Evolutionary conservation across 2,797 vertebrate species (phyloP).

Genomic region (Bradypodion pumilum): DNA sequence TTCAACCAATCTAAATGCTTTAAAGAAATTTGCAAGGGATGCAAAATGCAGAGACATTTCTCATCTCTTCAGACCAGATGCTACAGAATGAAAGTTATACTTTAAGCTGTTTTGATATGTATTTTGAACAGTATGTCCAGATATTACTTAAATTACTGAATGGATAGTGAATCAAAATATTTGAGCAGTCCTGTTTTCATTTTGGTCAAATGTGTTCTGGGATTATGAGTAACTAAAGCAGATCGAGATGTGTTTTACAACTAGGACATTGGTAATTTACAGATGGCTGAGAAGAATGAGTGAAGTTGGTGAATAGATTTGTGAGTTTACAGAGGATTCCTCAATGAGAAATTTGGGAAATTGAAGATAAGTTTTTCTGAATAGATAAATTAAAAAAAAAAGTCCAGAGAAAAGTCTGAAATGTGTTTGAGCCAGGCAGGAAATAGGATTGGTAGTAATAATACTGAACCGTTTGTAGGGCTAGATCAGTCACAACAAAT

Average conservation of each 20-base stretch:
- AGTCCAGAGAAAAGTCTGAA: not conserved
- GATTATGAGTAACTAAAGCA: slow-evolving; percentile 7
- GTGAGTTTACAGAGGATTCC: slow-evolving; percentile 21
- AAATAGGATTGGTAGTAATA: not conserved
- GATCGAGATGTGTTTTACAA: slow-evolving; percentile 43
- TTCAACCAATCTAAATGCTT: not conserved
- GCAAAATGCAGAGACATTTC: not conserved
- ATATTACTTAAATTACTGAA: not conserved
- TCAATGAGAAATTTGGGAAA: slow-evolving; percentile 42
- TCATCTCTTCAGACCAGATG: not conserved
- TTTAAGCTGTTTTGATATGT: slow-evolving; percentile 14
- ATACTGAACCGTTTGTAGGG: not conserved
- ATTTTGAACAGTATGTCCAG: not conserved
- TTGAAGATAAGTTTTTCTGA: slow-evolving; percentile 14
- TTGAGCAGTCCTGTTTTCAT: slow-evolving; percentile 24
- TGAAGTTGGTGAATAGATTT: slow-evolving; percentile 40
- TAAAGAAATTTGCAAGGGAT: not conserved
- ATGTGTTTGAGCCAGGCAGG: slow-evolving; percentile 38
- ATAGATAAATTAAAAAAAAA: not conserved
- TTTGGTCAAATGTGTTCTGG: slow-evolving; percentile 23
- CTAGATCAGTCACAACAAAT: not conserved
- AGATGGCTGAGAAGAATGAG: slow-evolving; percentile 27
- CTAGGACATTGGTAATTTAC: slow-evolving; percentile 42
- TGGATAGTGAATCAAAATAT: not conserved
- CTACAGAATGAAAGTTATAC: not conserved